Percentiles rank a stretch among this genome's conserved stretches.
Conservation (phyloP, 1,140 invertebrate genomes). For the Cardiocondyla obscurior region DNA sequence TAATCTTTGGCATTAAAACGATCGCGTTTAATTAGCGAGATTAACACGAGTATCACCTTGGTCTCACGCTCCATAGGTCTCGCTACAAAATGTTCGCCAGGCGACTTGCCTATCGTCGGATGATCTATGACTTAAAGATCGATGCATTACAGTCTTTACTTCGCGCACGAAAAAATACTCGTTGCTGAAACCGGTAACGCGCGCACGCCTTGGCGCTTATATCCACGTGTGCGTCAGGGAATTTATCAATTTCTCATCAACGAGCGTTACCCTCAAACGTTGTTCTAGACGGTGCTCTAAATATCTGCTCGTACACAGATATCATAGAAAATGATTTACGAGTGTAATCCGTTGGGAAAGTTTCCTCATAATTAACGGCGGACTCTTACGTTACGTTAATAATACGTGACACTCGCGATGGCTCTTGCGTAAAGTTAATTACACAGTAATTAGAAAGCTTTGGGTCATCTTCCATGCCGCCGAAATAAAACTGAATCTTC, state of each 20-base stretch:
- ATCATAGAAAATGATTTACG: constrained; percentile 35
- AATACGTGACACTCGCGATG: constrained; percentile 5
- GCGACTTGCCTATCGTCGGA: constrained; percentile 38
- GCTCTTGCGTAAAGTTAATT: constrained; percentile 25
- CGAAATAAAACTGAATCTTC: constrained; percentile 3
- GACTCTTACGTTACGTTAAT: constrained; percentile 30
- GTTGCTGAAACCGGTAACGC: constrained; percentile 24
- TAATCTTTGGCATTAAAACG: constrained; percentile 10
- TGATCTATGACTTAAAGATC: constrained; percentile 43
- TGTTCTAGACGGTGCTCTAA: constrained; percentile 28
- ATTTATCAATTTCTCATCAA: constrained; percentile 52
- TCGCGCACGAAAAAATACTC: background rate
- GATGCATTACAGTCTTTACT: constrained; percentile 7
- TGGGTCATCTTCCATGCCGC: background rate
- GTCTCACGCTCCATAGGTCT: constrained; percentile 29
- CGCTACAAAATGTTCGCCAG: constrained; percentile 1
- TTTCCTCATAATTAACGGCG: constrained; percentile 22
- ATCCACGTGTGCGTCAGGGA: background rate
- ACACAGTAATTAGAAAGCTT: constrained; percentile 39
- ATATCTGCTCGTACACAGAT: background rate
- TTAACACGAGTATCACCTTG: background rate
- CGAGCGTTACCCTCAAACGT: constrained; percentile 2
- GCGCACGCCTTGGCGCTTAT: background rate
- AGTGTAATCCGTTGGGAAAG: constrained; percentile 26
- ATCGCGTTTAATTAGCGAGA: background rate